Percentiles rank a stretch among this genome's conserved stretches.
Evolutionary conservation across 2,888 invertebrate genomes (phyloP).

Genomic region (Panopea generosa): DNA sequence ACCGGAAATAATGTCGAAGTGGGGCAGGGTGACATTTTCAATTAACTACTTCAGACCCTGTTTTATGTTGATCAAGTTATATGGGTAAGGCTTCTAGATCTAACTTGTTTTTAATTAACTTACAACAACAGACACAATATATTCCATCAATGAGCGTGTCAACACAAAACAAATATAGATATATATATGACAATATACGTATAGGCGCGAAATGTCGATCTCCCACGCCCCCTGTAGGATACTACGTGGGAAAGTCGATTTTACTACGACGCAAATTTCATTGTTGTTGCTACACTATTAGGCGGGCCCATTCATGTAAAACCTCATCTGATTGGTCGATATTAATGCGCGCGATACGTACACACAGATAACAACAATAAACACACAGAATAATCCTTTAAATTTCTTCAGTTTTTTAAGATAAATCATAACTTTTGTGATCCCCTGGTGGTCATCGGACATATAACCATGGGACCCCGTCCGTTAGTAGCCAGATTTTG

Average conservation of each 20-base stretch:
- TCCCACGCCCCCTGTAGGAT: constrained; percentile 61
- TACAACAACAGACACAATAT: too few species aligned
- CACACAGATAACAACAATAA: constrained; percentile 22
- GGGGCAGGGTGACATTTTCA: too few species aligned
- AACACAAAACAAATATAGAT: too few species aligned
- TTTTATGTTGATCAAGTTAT: too few species aligned
- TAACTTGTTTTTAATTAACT: too few species aligned
- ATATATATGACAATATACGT: too few species aligned
- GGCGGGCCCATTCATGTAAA: constrained; percentile 56
- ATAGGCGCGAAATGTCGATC: constrained; percentile 51
- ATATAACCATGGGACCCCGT: background rate
- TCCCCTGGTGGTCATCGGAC: too few species aligned
- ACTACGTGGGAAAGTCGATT: constrained; percentile 60
- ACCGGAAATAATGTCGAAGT: too few species aligned
- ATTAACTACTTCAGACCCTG: too few species aligned
- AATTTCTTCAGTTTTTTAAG: background rate
- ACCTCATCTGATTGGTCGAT: constrained; percentile 51
- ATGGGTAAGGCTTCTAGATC: too few species aligned
- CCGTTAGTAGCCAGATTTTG: background rate
- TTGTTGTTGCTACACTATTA: constrained; percentile 63
- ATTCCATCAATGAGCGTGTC: too few species aligned
- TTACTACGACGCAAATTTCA: constrained; percentile 66
- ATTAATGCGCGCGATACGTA: constrained; percentile 44
- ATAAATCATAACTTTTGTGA: background rate
- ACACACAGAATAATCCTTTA: background rate